phyloP scores from a whole-genome alignment of 2,113 vertebrate genomes.

The Brachyistius frenatus region DNA sequence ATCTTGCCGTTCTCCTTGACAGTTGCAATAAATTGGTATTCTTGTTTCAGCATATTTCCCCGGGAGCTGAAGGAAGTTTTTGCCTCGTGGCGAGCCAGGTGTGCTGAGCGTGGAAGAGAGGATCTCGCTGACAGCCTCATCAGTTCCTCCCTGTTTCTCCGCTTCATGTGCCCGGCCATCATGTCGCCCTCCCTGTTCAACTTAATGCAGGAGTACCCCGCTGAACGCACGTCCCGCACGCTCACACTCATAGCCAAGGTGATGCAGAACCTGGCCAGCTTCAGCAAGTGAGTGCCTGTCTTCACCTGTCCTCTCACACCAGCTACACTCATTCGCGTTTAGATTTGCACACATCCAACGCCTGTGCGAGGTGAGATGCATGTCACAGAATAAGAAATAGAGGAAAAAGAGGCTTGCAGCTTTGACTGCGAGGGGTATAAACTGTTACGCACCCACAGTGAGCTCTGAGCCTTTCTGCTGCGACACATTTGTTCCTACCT shows the following conservation, averaged over 20 bases:
- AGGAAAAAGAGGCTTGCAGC: slow-evolving; percentile 21
- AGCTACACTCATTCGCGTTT: slow-evolving; percentile 20
- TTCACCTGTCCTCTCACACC: slow-evolving; percentile 14
- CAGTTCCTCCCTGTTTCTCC: slow-evolving; percentile 95
- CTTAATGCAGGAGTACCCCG: slow-evolving; percentile 97
- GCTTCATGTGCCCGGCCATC: slow-evolving; percentile 96
- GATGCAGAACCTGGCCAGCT: slow-evolving; percentile 99
- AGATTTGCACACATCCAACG: not conserved
- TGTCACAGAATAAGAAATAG: slow-evolving; percentile 11
- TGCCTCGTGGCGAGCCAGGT: slow-evolving; percentile 94
- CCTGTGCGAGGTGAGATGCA: slow-evolving; percentile 11
- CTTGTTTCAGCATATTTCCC: slow-evolving; percentile 92
- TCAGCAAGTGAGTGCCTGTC: slow-evolving; percentile 92
- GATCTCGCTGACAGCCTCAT: slow-evolving; percentile 96
- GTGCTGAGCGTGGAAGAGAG: slow-evolving; percentile 94
- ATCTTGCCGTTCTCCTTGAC: slow-evolving; percentile 25
- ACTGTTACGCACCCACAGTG: slow-evolving; percentile 37
- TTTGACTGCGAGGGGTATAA: slow-evolving; percentile 47
- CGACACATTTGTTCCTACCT: slow-evolving; percentile 1
- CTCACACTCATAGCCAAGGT: slow-evolving; percentile 98
- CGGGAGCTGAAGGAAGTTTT: slow-evolving; percentile 98
- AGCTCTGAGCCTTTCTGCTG: not conserved
- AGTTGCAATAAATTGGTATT: slow-evolving; percentile 6
- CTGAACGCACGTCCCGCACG: slow-evolving; percentile 94
- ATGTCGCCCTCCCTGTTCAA: slow-evolving; percentile 98